phyloP scores from a whole-genome alignment of 2,888 invertebrate species.

The Meghimatium bilineatum region DNA sequence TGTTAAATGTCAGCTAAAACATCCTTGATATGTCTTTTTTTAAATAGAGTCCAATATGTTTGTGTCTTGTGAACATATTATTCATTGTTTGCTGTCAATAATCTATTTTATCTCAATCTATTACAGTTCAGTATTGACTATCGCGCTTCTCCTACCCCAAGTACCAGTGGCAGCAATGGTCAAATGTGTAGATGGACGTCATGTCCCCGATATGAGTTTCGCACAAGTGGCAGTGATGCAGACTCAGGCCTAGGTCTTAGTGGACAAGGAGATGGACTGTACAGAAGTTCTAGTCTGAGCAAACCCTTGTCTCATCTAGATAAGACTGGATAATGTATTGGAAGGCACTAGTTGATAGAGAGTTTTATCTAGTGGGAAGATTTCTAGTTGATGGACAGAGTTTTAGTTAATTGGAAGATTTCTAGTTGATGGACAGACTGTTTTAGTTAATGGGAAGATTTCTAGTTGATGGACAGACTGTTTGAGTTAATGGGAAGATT shows the following conservation, averaged over 20 bases:
- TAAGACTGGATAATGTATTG: conserved; percentile 48
- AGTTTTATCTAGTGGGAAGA: background rate
- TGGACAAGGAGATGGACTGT: conserved; percentile 62
- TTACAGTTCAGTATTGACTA: conserved; percentile 76
- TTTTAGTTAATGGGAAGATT: background rate
- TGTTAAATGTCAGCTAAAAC: too few species aligned
- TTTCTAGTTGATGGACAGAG: background rate
- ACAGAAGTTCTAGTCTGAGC: conserved; percentile 65
- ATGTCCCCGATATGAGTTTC: conserved; percentile 67
- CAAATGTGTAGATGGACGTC: conserved; percentile 62
- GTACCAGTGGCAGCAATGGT: conserved; percentile 48
- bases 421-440: background rate
- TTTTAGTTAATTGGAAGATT: background rate
- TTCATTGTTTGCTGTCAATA: background rate
- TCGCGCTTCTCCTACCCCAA: conserved; percentile 66
- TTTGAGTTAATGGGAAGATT: too few species aligned
- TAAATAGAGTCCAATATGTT: background rate
- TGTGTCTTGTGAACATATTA: background rate
- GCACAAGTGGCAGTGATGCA: conserved; percentile 65
- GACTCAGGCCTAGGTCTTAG: conserved; percentile 66
- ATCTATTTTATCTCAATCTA: background rate
- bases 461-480: too few species aligned
- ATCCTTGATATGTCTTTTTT: background rate
- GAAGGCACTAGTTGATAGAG: background rate
- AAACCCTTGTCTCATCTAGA: conserved; percentile 52